A percentile compares a stretch with the other conserved stretches of the same genome.
Conservation (phyloP, 1,140 invertebrate species). For the Oryctes rhinoceros region DNA sequence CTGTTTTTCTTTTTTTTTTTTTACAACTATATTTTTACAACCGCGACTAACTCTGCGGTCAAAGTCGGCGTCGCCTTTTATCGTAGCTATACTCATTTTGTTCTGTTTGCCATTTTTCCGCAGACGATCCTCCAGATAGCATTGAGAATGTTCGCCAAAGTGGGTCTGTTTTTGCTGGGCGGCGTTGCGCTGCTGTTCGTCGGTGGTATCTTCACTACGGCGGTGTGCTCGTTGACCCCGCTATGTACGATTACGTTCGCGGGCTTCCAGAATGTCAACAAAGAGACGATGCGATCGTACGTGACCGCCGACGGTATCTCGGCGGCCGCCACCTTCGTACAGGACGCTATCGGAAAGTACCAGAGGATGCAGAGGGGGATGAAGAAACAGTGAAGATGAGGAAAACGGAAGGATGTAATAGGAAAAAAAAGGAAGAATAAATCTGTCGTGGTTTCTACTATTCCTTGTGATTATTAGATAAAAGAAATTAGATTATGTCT, state of each 20-base stretch:
- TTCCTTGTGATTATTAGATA: no score
- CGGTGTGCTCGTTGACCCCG: constrained; percentile 72
- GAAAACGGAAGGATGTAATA: no score
- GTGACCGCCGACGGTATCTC: constrained; percentile 67
- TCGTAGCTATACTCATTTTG: not conserved
- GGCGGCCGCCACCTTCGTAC: constrained; percentile 69
- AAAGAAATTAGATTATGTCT: no score
- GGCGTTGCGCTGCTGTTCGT: constrained; percentile 60
- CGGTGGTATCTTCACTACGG: constrained; percentile 63
- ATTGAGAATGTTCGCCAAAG: constrained; percentile 57
- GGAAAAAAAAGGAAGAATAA: no score
- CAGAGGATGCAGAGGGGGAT: constrained; percentile 63
- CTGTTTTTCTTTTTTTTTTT: no score
- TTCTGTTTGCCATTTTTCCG: not conserved
- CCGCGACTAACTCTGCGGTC: no score
- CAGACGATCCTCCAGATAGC: constrained; percentile 57
- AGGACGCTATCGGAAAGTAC: constrained; percentile 73
- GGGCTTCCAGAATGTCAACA: constrained; percentile 57
- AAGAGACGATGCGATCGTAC: constrained; percentile 60
- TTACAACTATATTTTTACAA: no score
- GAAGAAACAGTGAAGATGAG: not conserved
- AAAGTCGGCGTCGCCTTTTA: no score
- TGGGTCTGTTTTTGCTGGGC: constrained; percentile 68
- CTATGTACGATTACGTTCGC: constrained; percentile 70
- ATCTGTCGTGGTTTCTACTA: no score